Percentiles rank a stretch among this genome's conserved stretches.
Conservation (phyloP, 2,797 vertebrate species). For the Peromyscus eremicus region DNA sequence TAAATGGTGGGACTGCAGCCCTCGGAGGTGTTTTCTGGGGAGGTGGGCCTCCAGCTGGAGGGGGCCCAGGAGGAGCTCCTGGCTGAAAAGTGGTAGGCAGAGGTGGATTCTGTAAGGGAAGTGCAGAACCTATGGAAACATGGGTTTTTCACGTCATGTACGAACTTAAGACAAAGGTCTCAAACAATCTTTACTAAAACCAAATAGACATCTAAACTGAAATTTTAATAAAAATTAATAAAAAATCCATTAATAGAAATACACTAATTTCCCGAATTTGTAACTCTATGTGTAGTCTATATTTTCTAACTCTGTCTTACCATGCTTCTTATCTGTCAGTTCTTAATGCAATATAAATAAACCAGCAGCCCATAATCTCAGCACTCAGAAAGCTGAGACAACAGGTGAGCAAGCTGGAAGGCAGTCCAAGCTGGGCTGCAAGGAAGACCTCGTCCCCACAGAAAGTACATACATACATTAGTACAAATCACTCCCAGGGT, state of each 20-base stretch:
- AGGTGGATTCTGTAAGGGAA: constrained; percentile 89
- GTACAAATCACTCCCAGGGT: constrained; percentile 52
- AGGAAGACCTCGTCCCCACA: background rate
- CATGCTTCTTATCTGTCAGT: constrained; percentile 42
- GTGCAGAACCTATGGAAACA: constrained; percentile 88
- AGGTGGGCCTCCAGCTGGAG: constrained; percentile 86
- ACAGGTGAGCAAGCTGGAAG: background rate
- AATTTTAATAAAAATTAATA: constrained; percentile 62
- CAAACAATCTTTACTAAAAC: constrained; percentile 52
- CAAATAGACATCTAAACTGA: constrained; percentile 40
- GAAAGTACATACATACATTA: background rate
- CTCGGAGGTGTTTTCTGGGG: constrained; percentile 86
- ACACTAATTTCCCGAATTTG: constrained; percentile 4
- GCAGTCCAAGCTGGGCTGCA: background rate
- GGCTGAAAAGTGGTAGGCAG: constrained; percentile 89
- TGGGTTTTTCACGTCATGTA: constrained; percentile 72
- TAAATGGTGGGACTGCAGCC: constrained; percentile 83
- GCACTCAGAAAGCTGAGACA: background rate
- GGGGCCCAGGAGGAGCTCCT: constrained; percentile 87
- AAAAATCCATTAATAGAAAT: constrained; percentile 37
- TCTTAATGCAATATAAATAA: constrained; percentile 55
- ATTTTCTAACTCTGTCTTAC: constrained; percentile 39
- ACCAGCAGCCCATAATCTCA: background rate
- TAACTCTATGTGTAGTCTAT: background rate
- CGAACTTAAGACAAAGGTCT: constrained; percentile 38